phyloP scores from a whole-genome alignment of 2,888 invertebrate species.

The Anoplius nigerrimus region DNA sequence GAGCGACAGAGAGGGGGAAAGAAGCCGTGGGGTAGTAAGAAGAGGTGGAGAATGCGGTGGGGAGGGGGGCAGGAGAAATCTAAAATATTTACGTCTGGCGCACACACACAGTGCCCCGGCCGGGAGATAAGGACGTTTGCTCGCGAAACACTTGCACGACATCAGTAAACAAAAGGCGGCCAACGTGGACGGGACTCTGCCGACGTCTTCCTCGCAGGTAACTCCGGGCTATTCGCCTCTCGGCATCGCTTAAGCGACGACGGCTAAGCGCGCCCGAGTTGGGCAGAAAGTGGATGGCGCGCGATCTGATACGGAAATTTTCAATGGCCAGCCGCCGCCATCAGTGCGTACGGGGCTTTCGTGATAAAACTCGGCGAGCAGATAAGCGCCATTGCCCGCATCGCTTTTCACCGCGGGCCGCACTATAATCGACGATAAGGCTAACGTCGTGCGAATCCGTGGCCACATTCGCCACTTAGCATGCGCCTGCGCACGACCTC shows the following conservation, averaged over 20 bases:
- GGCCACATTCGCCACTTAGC: no score
- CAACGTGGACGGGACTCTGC: conserved; percentile 22
- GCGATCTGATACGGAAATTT: no score
- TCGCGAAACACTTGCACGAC: conserved; percentile 51
- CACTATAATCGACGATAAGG: no score
- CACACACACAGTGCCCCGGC: conserved; percentile 19
- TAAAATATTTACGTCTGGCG: conserved; percentile 51
- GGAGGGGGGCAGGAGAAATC: conserved; percentile 27
- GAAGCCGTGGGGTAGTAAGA: not conserved
- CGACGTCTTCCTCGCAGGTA: conserved; percentile 18
- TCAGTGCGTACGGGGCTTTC: no score
- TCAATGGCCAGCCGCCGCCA: no score
- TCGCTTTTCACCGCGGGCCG: no score
- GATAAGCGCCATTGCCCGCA: no score
- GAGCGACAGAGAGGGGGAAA: not conserved
- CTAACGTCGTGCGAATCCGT: no score
- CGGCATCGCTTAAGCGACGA: not conserved
- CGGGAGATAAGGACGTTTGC: conserved; percentile 51
- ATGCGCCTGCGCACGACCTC: no score
- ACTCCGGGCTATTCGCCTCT: conserved; percentile 5
- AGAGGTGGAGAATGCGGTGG: conserved; percentile 16
- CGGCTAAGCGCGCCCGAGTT: not conserved
- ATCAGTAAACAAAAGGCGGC: conserved; percentile 47
- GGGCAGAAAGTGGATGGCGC: no score
- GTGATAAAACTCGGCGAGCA: no score